A percentile compares a stretch with the other conserved stretches of the same genome.
These are phyloP conservation scores for Xyrauchen texanus DNA, from an alignment of 2,113 vertebrate species.

Conservation along the genomic window DNA sequence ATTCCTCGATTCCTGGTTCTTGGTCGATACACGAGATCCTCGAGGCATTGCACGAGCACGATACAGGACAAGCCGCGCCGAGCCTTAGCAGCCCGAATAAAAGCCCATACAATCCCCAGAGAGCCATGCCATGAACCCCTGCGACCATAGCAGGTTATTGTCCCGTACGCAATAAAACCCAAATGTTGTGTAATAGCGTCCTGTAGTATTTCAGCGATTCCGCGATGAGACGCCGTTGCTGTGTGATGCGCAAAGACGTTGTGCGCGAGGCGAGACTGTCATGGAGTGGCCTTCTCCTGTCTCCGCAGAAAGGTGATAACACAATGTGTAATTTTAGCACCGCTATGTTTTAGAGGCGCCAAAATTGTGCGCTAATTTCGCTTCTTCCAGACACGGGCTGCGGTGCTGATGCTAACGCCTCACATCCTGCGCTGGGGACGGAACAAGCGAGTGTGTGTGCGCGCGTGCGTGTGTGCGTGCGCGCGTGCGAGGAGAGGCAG, in stretches of 20 bases:
- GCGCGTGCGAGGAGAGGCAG: constrained; percentile 60
- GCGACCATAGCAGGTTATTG: constrained; percentile 75
- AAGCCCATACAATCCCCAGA: constrained; percentile 83
- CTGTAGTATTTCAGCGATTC: constrained; percentile 40
- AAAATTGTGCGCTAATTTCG: constrained; percentile 61
- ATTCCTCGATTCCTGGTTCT: constrained; percentile 82
- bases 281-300: constrained; percentile 72
- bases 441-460: constrained; percentile 59
- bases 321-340: constrained; percentile 74
- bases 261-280: constrained; percentile 71
- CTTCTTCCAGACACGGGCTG: constrained; percentile 43
- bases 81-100: constrained; percentile 77
- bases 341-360: constrained; percentile 66
- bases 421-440: constrained; percentile 39
- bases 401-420: constrained; percentile 42
- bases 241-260: constrained; percentile 69
- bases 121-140: constrained; percentile 77
- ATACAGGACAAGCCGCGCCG: constrained; percentile 80
- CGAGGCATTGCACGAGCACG: constrained; percentile 85
- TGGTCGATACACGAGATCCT: constrained; percentile 84
- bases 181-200: constrained; percentile 1
- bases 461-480: constrained; percentile 57
- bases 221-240: constrained; percentile 51
- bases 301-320: constrained; percentile 72
- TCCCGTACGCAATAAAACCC: not conserved